phyloP scores from a whole-genome alignment of 2,113 vertebrate genomes.

The Dicerorhinus sumatrensis region DNA sequence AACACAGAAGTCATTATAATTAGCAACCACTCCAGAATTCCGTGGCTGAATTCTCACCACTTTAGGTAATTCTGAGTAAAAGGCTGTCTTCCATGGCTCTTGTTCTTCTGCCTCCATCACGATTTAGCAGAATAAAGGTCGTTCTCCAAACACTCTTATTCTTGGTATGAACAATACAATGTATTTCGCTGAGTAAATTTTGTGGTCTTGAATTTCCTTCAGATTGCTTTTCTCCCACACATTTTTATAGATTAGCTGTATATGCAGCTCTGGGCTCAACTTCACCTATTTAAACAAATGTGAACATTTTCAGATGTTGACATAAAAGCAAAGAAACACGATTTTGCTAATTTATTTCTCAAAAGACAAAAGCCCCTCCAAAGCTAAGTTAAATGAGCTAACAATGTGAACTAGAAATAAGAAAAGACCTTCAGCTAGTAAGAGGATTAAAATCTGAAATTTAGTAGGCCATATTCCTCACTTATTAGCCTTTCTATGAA shows the following conservation, averaged over 20 bases:
- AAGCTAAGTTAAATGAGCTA: slow-evolving; percentile 29
- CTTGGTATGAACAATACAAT: background rate
- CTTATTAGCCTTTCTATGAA: slow-evolving; percentile 24
- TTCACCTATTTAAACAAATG: slow-evolving; percentile 69
- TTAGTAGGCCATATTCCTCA: background rate
- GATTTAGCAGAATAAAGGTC: slow-evolving; percentile 24
- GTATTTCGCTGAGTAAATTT: background rate
- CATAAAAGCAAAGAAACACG: slow-evolving; percentile 32
- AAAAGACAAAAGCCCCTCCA: background rate
- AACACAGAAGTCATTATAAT: slow-evolving; percentile 45
- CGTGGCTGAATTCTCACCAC: slow-evolving; percentile 80
- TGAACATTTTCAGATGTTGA: slow-evolving; percentile 54
- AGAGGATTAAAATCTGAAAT: slow-evolving; percentile 34
- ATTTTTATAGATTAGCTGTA: slow-evolving; percentile 16
- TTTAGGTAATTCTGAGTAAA: slow-evolving; percentile 83
- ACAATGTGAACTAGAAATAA: slow-evolving; percentile 17
- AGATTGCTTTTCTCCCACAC: background rate
- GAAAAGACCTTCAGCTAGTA: background rate
- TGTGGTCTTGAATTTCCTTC: slow-evolving; percentile 54
- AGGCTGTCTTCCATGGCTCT: slow-evolving; percentile 27
- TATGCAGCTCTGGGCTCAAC: slow-evolving; percentile 1
- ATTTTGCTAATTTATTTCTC: slow-evolving; percentile 25
- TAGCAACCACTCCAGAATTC: slow-evolving; percentile 49
- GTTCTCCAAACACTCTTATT: slow-evolving; percentile 39
- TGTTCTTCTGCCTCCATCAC: slow-evolving; percentile 59